Conservation (phyloP, 1,140 invertebrate genomes). For the Thalassaphorura encarpata region DNA sequence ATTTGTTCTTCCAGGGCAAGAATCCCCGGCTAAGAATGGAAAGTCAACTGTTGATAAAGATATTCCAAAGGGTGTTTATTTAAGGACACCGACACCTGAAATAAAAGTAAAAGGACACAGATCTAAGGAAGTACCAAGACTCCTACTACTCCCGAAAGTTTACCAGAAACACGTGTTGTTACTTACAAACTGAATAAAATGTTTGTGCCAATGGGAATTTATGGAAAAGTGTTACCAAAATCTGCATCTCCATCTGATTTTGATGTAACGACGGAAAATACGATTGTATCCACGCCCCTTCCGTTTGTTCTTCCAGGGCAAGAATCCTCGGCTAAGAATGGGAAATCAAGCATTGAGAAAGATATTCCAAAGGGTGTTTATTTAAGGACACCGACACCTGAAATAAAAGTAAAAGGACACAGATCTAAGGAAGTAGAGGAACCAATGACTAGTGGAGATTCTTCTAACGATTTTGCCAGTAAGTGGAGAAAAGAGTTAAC, state of each 20-base stretch:
- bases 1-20: conserved; percentile 8
- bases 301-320: conserved; percentile 13
- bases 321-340: not conserved
- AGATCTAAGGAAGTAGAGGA: conserved; percentile 10
- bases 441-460: not conserved
- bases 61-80: not conserved
- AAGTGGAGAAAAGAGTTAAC: not conserved
- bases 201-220: conserved; percentile 33
- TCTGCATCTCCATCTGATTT: not conserved
- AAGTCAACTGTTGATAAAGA: not conserved
- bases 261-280: not conserved
- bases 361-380: not conserved
- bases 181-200: conserved; percentile 32
- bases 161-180: conserved; percentile 11
- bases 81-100: not conserved
- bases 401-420: conserved; percentile 24
- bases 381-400: not conserved
- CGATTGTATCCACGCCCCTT: conserved; percentile 9
- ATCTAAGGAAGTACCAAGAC: conserved; percentile 17
- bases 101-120: conserved; percentile 26
- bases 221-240: conserved; percentile 25
- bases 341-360: not conserved
- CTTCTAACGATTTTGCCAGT: conserved; percentile 1
- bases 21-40: not conserved
- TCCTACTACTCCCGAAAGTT: conserved; percentile 8